Evolutionary conservation across 2,888 invertebrate genomes (phyloP).

Genomic region (Euzetes globulus): DNA sequence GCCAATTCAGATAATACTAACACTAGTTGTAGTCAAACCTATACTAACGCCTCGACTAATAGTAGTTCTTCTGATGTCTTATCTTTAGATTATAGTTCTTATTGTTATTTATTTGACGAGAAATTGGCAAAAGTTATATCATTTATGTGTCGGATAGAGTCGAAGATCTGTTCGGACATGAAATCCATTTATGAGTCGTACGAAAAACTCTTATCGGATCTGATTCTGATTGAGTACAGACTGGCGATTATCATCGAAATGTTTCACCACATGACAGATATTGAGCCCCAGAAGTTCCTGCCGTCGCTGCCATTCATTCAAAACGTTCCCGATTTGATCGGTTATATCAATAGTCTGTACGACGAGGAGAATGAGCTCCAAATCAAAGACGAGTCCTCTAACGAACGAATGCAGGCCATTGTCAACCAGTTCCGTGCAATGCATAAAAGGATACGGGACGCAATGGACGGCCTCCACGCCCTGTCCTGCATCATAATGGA

Average conservation of each 20-base stretch:
- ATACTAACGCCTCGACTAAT: neutral
- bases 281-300: conserved; percentile 7
- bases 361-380: conserved; percentile 6
- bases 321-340: conserved; percentile 3
- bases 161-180: neutral
- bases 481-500: conserved; percentile 3
- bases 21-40: neutral
- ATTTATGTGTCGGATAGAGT: conserved; percentile 4
- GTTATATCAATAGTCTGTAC: neutral
- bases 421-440: conserved; percentile 7
- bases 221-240: conserved; percentile 5
- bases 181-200: neutral
- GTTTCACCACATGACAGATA: conserved; percentile 9
- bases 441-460: neutral
- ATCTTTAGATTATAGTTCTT: neutral
- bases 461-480: conserved; percentile 8
- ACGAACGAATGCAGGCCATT: conserved; percentile 4
- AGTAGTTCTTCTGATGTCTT: neutral
- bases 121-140: conserved; percentile 4
- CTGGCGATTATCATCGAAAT: neutral
- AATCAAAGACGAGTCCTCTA: neutral
- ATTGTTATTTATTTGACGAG: neutral
- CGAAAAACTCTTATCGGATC: neutral
- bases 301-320: neutral
- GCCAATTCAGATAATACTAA: too few relatives aligned